Evolutionary conservation across 2,888 invertebrate species (phyloP), one percentile per base, ranked within the genome.

Genomic region (Eupithecia dodoneata): DNA sequence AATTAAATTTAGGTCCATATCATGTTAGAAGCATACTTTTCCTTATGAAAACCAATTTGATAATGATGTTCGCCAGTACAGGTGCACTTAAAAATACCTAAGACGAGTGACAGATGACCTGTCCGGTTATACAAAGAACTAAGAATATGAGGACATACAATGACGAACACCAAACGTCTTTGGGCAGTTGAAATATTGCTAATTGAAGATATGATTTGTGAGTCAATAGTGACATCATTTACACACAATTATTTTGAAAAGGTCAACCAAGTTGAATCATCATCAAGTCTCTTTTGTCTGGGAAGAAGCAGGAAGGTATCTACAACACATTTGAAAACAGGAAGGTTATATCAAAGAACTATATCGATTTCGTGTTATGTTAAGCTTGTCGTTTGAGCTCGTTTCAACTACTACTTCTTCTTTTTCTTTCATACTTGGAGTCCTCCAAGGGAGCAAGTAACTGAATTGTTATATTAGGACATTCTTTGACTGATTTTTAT

Each of bases 141-240:
- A 13, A 66, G 4, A 45, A 73, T n/a, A 73, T 74, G 69, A 69
- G 55, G 45, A 55, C 55, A 69, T 69, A 44, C n/a, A 13, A 55
- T 44, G 41, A 67, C 67, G 67, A 55, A 55, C 52, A 44, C 44
- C 44, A 18, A 47, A 65, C 42, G 41, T 52, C 66, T 67, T 45
- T 55, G 45, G 30, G 5, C 49, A 42, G 52, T 67, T 7, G 45
- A 73, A 52, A 49, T 66, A 66, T 42, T 41, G 42, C 65, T 65
- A 73, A 67, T 67, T 66, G 44, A 44, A 15, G 18, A 49, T 18
- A n/a, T 73, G 52, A 67, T 15, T 42, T 52, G 9, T 69, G 74
- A 52, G 69, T 75, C 75, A 75, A 65, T 49, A 65, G 45, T 74
- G 74, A 74, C 74, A 74, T 74, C 74, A 76, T 69, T 59, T 47